Conservation (phyloP, 2,888 invertebrate species). For the Acrobasis repandana region DNA sequence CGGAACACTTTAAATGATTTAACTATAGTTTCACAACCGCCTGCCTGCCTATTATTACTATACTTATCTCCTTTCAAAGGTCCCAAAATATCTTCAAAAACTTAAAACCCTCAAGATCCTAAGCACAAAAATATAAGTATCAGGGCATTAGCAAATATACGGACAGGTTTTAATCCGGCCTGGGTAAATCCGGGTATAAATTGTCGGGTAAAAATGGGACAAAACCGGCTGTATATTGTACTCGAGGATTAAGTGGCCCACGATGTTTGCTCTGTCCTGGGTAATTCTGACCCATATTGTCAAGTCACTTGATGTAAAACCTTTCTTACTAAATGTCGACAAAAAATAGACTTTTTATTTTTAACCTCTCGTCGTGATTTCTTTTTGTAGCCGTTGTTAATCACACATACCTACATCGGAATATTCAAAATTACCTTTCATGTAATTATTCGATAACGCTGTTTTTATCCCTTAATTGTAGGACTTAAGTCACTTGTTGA, state of each 20-base stretch:
- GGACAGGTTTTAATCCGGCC: conserved; percentile 38
- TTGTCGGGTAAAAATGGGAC: conserved; percentile 40
- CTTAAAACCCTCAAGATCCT: conserved; percentile 41
- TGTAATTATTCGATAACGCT: no score
- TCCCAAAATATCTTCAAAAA: background rate
- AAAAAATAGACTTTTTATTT: no score
- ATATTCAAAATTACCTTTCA: no score
- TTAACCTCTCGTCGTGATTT: no score
- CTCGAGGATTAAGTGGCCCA: conserved; percentile 15
- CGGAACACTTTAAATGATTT: no score
- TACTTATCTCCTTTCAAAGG: background rate
- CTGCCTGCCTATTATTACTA: no score
- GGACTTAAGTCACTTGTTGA: no score
- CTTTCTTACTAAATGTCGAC: no score
- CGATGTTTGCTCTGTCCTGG: conserved; percentile 15
- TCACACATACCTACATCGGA: no score
- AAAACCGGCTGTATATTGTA: conserved; percentile 32
- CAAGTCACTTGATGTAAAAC: conserved; percentile 5
- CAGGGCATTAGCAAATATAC: background rate
- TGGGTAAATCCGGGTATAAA: conserved; percentile 39
- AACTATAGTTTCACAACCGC: no score
- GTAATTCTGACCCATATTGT: conserved; percentile 16
- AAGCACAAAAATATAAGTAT: conserved; percentile 1
- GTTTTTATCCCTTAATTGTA: no score
- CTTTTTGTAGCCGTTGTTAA: no score